Conservation (phyloP, 2,888 invertebrate genomes). For the Ochropacha duplaris region DNA sequence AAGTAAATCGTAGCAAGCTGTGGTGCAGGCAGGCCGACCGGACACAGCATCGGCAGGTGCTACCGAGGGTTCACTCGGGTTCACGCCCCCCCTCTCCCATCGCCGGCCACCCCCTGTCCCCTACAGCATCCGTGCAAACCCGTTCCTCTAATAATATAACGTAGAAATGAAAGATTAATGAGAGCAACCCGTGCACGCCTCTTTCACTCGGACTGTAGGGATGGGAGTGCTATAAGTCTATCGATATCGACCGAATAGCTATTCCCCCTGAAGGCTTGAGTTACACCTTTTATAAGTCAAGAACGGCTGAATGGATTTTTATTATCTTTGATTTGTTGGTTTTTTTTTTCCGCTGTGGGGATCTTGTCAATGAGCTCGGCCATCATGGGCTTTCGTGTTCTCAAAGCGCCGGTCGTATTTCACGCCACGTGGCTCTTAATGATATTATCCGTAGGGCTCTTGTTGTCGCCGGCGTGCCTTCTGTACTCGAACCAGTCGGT, state of each 20-base stretch:
- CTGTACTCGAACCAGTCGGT: no score
- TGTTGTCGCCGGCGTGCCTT: no score
- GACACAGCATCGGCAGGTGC: slow-evolving; percentile 81
- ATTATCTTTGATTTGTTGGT: no score
- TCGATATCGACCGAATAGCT: slow-evolving; percentile 16
- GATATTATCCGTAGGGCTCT: no score
- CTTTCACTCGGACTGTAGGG: slow-evolving; percentile 69
- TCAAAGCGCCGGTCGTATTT: no score
- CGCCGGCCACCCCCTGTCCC: slow-evolving; percentile 33
- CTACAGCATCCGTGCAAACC: slow-evolving; percentile 80
- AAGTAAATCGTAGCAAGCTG: slow-evolving; percentile 19
- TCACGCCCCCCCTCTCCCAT: slow-evolving; percentile 57
- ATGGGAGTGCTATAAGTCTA: slow-evolving; percentile 22
- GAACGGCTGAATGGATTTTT: no score
- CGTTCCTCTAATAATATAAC: slow-evolving; percentile 82
- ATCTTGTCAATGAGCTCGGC: no score
- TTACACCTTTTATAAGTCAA: no score
- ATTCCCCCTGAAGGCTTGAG: no score
- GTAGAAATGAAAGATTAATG: slow-evolving; percentile 83
- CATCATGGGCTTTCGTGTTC: no score
- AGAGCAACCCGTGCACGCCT: slow-evolving; percentile 82
- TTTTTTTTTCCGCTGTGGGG: no score
- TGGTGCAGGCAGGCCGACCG: slow-evolving; percentile 46
- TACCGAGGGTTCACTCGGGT: slow-evolving; percentile 80
- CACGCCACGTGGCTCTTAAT: no score